These are phyloP conservation scores for Crambe crambe DNA, from an alignment of 37 sponge, comb jelly and placozoan species.

Conservation along the genomic window DNA sequence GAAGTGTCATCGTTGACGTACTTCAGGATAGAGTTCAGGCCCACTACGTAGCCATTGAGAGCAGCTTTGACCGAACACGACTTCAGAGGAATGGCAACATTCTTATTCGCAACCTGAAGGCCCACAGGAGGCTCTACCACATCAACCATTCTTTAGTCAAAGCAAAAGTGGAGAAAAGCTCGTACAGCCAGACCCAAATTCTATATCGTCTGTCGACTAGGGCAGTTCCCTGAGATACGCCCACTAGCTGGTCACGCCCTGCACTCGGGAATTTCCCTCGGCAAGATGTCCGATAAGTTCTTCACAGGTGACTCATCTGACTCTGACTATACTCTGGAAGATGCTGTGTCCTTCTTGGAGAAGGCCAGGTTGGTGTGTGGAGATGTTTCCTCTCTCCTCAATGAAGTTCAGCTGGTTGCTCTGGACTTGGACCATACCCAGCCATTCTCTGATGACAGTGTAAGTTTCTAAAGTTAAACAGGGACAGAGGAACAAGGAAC, in stretches of 20 bases:
- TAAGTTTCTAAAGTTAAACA: too few relatives aligned
- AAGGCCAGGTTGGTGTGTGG: neutral
- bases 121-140: neutral
- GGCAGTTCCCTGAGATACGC: too few relatives aligned
- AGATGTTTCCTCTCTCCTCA: slow-evolving; percentile 8
- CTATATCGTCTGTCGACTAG: too few relatives aligned
- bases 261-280: too few relatives aligned
- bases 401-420: slow-evolving; percentile 4
- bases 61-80: slow-evolving; percentile 40
- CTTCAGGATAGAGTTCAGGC: slow-evolving; percentile 53
- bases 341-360: slow-evolving; percentile 31
- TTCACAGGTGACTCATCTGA: too few relatives aligned
- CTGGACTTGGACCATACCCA: slow-evolving; percentile 15
- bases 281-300: too few relatives aligned
- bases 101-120: slow-evolving; percentile 17
- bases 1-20: slow-evolving; percentile 57
- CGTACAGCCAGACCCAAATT: too few relatives aligned
- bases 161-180: neutral
- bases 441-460: slow-evolving; percentile 9
- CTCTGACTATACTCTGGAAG: slow-evolving; percentile 5
- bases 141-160: neutral
- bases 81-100: slow-evolving; percentile 48
- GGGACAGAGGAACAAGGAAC: too few relatives aligned
- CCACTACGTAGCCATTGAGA: slow-evolving; percentile 52
- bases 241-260: too few relatives aligned